Base-by-base conservation (phyloP, 1,140 invertebrate genomes). In the Galleria mellonella region DNA sequence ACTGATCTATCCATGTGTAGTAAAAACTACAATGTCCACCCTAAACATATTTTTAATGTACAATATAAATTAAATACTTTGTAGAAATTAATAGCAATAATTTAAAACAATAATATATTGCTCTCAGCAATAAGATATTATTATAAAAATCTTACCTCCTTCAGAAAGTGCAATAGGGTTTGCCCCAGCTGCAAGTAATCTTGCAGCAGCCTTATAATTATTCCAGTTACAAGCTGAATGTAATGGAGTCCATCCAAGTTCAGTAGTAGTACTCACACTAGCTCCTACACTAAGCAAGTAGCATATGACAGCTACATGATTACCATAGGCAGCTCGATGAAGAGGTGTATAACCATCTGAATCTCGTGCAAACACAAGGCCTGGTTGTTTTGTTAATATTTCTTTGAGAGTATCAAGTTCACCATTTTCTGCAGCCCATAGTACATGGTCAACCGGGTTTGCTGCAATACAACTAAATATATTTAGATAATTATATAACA, bases 181-280 rank as follows among this genome's bases (percentile, higher is more conserved):
- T 1, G 96, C 94, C n/a, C 96, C 96, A 65, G 92, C 89, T 41
- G 93, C 90, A 11, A 99, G 67, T 17, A 99, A 82, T 31, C 93
- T 59, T 32, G 89, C 88, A 10, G 91, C 94, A 66, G 92, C 92
- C 43, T 93, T 86, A 10, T 91, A 89, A 70, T 94, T 93, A 69
- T 96, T 97, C 98, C 98, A 99, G 60, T 93, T 92, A 63, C 93
- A 94, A 29, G 94, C 94, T 9, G 94, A 97, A 87, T 99, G 97
- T 33, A 99, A 74, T 0, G 97, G 96, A 48, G 95, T 93, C 98
- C 98, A 99, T 1, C 91, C 91, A 65, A 98, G 91, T 32, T 91
- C 87, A 2, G 97, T 99, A 72, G 88, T 88, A 0, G 92, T 89
- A 62, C 89, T 82, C 23, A 96, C 86, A 74, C 95, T 87, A 0